phyloP scores from a whole-genome alignment of 2,113 vertebrate genomes.

The Pongo pygmaeus region DNA sequence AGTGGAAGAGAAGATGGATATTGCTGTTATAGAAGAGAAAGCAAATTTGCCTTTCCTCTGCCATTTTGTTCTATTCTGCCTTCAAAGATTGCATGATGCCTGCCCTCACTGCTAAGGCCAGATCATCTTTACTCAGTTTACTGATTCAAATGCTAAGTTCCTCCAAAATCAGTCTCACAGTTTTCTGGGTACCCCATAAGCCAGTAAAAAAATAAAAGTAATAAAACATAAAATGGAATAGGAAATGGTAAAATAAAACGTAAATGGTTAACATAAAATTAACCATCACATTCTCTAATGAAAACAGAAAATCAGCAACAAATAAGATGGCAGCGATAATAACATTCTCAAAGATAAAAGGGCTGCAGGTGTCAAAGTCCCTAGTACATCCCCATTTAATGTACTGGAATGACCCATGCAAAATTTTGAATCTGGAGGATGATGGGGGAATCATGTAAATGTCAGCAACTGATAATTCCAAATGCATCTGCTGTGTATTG shows the following conservation, averaged over 20 bases:
- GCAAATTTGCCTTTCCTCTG: background rate
- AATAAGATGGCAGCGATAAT: background rate
- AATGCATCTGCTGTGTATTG: background rate
- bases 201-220: too few species aligned
- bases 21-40: background rate
- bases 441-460: background rate
- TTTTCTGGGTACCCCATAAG: background rate
- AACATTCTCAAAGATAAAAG: background rate
- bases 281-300: background rate
- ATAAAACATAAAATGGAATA: too few species aligned
- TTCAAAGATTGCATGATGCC: background rate
- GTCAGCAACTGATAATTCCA: background rate
- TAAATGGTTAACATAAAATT: background rate
- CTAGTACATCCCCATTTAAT: background rate
- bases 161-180: background rate
- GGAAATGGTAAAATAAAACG: too few species aligned
- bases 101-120: background rate
- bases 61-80: background rate
- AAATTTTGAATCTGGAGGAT: background rate
- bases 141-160: background rate
- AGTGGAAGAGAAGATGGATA: too few species aligned
- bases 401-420: too few species aligned
- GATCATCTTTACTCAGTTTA: background rate
- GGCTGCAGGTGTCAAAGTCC: background rate
- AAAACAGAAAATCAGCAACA: background rate